These are phyloP conservation scores for Myotis findleyi DNA, from an alignment of 2,797 vertebrate species.

Conservation along the genomic window DNA sequence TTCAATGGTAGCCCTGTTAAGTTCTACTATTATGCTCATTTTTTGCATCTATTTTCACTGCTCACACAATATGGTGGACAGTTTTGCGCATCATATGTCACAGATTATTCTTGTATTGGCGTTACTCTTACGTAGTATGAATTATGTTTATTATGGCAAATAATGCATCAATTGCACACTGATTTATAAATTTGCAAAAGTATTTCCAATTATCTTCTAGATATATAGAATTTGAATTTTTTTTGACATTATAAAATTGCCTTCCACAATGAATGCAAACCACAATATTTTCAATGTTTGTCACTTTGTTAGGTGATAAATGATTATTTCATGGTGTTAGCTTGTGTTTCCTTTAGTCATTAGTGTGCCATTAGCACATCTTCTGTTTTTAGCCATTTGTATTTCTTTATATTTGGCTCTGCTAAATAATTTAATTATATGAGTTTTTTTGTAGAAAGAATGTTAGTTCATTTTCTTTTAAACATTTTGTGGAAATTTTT, in stretches of 20 bases:
- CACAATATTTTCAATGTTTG: not conserved
- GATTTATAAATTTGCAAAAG: conserved; percentile 20
- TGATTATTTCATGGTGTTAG: conserved; percentile 6
- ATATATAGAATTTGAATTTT: not conserved
- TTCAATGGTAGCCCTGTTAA: not conserved
- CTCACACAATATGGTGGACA: not conserved
- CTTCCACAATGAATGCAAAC: conserved; percentile 3
- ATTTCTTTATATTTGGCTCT: not conserved
- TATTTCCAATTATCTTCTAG: not conserved
- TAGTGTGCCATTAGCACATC: not conserved
- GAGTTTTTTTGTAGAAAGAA: not conserved
- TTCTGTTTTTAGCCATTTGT: not conserved
- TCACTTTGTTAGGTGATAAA: not conserved
- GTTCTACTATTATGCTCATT: not conserved
- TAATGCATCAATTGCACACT: not conserved
- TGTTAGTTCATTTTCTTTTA: conserved; percentile 4
- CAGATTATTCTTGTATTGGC: not conserved
- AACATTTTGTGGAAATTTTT: not conserved
- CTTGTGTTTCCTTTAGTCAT: not conserved
- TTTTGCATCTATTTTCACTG: not conserved
- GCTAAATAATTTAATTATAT: not conserved
- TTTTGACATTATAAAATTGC: not conserved
- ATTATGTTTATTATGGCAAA: not conserved
- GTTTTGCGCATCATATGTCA: not conserved
- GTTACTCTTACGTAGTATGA: not conserved